Evolutionary conservation across 1,140 invertebrate species (phyloP).

Genomic region (Brachionus calyciflorus): DNA sequence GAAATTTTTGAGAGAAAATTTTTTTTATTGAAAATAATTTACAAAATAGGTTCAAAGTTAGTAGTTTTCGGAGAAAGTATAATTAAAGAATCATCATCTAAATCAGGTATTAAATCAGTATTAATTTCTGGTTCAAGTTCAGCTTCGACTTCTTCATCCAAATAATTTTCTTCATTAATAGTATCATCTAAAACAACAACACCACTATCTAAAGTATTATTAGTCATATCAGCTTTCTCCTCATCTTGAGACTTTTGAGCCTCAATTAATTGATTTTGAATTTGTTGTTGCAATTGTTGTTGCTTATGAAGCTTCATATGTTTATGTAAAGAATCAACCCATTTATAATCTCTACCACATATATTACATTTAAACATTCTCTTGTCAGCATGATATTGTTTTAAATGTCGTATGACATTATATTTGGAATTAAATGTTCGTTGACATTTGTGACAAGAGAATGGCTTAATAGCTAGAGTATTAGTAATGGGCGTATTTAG

Average conservation of each 20-base stretch:
- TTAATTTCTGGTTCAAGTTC: neutral
- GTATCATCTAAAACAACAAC: neutral
- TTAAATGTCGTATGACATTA: conserved; percentile 7
- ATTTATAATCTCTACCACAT: conserved; percentile 28
- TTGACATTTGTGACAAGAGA: conserved; percentile 26
- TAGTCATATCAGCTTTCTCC: neutral
- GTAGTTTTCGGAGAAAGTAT: conserved; percentile 13
- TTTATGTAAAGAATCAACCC: conserved; percentile 26
- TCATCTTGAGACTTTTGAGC: neutral
- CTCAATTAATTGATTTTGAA: neutral
- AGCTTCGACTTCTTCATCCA: neutral
- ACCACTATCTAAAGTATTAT: neutral
- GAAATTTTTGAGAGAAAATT: too few relatives aligned
- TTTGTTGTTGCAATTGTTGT: neutral
- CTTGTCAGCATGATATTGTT: conserved; percentile 21
- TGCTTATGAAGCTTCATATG: conserved; percentile 33
- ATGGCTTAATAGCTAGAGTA: neutral
- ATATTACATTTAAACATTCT: conserved; percentile 38
- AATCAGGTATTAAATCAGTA: neutral
- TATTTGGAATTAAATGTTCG: conserved; percentile 31
- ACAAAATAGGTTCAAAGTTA: conserved; percentile 3
- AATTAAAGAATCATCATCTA: conserved; percentile 25
- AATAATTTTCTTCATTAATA: too few relatives aligned
- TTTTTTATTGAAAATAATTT: too few relatives aligned
- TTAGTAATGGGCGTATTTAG: too few relatives aligned